Conservation (phyloP, 2,888 invertebrate species). For the Schizotus pectinicornis region DNA sequence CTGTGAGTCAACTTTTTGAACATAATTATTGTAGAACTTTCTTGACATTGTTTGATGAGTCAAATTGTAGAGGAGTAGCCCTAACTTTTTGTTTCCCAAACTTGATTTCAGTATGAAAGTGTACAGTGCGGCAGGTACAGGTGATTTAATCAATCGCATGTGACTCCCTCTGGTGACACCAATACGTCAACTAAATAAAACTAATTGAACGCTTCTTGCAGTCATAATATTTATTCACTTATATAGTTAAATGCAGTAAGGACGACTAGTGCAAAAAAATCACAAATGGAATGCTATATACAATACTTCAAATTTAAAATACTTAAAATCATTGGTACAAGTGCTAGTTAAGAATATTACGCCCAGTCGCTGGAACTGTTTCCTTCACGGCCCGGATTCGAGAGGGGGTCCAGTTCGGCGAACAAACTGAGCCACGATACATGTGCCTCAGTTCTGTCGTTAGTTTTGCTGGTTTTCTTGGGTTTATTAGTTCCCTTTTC, state of each 20-base stretch:
- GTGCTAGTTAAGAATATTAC: conserved; percentile 30
- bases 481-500: conserved; percentile 40
- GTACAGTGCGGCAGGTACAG: no score
- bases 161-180: background rate
- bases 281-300: conserved; percentile 25
- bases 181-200: background rate
- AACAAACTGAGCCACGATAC: conserved; percentile 86
- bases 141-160: background rate
- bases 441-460: conserved; percentile 47
- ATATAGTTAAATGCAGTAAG: conserved; percentile 13
- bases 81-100: no score
- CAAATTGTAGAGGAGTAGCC: no score
- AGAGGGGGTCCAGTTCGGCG: conserved; percentile 90
- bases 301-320: conserved; percentile 3
- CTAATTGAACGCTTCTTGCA: background rate
- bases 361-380: conserved; percentile 41
- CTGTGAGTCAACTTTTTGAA: no score
- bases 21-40: no score
- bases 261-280: conserved; percentile 27
- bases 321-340: conserved; percentile 11
- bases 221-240: conserved; percentile 10
- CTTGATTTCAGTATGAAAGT: no score
- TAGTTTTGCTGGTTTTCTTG: conserved; percentile 28
- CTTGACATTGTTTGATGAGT: no score
- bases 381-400: conserved; percentile 73